Conservation (phyloP, 2,113 vertebrate species). For the Amblyopsis rosae region DNA sequence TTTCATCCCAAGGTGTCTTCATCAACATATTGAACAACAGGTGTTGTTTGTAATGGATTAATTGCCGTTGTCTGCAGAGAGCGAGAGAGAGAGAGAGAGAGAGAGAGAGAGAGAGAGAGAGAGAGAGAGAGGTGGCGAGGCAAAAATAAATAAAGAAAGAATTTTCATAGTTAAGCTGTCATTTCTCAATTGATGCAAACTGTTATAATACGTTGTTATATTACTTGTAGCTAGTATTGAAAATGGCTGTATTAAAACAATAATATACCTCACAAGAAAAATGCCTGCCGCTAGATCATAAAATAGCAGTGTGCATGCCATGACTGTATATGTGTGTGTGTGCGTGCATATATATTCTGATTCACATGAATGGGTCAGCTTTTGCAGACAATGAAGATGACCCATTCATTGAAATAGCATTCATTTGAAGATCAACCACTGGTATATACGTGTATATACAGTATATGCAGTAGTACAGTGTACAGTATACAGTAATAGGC, state of each 20-base stretch:
- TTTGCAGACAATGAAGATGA: no score
- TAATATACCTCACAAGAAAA: not conserved
- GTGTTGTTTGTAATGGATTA: slow-evolving; percentile 65
- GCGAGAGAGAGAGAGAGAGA: slow-evolving; percentile 8
- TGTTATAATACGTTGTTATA: slow-evolving; percentile 22
- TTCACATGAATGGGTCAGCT: no score
- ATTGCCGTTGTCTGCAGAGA: slow-evolving; percentile 51
- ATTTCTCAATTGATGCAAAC: slow-evolving; percentile 55
- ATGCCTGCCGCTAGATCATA: not conserved
- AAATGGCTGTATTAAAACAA: not conserved
- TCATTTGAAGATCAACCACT: no score
- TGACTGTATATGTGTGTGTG: no score
- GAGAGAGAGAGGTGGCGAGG: slow-evolving; percentile 27
- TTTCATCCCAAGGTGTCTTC: slow-evolving; percentile 53
- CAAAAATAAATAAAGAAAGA: slow-evolving; percentile 31
- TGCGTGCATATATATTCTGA: no score
- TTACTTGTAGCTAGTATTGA: not conserved
- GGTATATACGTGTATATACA: no score
- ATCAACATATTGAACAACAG: slow-evolving; percentile 61
- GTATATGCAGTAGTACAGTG: no score
- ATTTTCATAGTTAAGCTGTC: slow-evolving; percentile 62
- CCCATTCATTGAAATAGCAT: no score
- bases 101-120: slow-evolving; percentile 11
- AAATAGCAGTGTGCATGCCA: no score
- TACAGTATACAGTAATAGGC: no score